A percentile compares a stretch with the other conserved stretches of the same genome.
Conservation (phyloP, 2,797 vertebrate species). For the Chanos chanos region DNA sequence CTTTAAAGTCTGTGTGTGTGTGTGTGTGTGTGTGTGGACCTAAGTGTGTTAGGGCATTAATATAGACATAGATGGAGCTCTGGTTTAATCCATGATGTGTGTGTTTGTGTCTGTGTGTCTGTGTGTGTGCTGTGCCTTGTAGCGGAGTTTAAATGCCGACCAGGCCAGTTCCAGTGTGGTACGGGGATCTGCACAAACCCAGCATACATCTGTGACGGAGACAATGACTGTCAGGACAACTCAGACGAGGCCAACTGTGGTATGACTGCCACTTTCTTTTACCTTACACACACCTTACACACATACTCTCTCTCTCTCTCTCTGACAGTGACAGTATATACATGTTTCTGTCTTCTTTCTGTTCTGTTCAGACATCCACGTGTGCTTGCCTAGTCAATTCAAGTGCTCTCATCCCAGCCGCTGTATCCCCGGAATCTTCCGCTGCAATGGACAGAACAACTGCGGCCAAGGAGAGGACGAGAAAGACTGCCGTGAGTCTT, state of each 20-base stretch:
- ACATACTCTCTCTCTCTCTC: background rate
- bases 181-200: slow-evolving; percentile 85
- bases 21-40: background rate
- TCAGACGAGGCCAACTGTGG: slow-evolving; percentile 84
- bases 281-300: background rate
- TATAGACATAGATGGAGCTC: background rate
- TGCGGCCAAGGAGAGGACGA: slow-evolving; percentile 94
- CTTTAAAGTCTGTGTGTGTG: background rate
- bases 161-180: slow-evolving; percentile 79
- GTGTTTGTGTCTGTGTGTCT: background rate
- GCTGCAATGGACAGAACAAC: slow-evolving; percentile 96
- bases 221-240: slow-evolving; percentile 87
- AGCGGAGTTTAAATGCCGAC: slow-evolving; percentile 86
- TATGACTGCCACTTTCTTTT: slow-evolving; percentile 42
- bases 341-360: background rate
- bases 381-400: slow-evolving; percentile 96
- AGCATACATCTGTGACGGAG: slow-evolving; percentile 85
- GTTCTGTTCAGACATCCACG: slow-evolving; percentile 83
- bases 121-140: slow-evolving; percentile 22
- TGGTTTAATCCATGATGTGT: background rate
- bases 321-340: background rate
- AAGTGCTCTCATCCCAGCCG: slow-evolving; percentile 96
- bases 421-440: slow-evolving; percentile 96
- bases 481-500: slow-evolving; percentile 89
- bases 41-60: background rate